Evolutionary conservation across 2,797 vertebrate species (phyloP).

Genomic region (Percopsis omiscomaycus): DNA sequence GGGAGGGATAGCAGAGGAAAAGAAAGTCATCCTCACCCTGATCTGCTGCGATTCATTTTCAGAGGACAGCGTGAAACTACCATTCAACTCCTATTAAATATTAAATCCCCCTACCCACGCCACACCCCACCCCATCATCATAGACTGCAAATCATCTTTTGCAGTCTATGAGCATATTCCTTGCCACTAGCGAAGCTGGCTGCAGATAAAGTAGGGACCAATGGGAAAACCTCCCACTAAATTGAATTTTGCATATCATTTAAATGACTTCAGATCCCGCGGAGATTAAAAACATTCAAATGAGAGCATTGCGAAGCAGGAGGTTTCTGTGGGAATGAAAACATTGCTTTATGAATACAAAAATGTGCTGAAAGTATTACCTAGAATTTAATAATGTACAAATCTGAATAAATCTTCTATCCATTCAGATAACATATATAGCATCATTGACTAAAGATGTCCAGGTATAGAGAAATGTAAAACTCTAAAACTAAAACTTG

Average conservation of each 20-base stretch:
- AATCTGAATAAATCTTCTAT: slow-evolving; percentile 25
- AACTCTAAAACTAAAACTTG: slow-evolving; percentile 1
- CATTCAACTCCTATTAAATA: slow-evolving; percentile 25
- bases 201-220: slow-evolving; percentile 57
- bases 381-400: slow-evolving; percentile 50
- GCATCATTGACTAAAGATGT: neutral
- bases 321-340: slow-evolving; percentile 52
- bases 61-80: slow-evolving; percentile 21
- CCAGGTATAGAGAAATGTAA: neutral
- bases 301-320: slow-evolving; percentile 48
- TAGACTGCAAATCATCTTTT: slow-evolving; percentile 20
- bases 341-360: slow-evolving; percentile 52
- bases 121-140: slow-evolving; percentile 9
- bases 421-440: slow-evolving; percentile 23
- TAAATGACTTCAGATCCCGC: slow-evolving; percentile 53
- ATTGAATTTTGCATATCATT: slow-evolving; percentile 68
- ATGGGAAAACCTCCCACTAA: slow-evolving; percentile 52
- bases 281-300: slow-evolving; percentile 71
- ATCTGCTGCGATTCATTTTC: slow-evolving; percentile 27
- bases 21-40: slow-evolving; percentile 4
- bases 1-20: slow-evolving; percentile 8
- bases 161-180: slow-evolving; percentile 35
- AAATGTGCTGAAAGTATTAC: slow-evolving; percentile 37
- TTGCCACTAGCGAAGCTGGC: slow-evolving; percentile 51
- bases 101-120: slow-evolving; percentile 18